Percentiles rank a stretch among this genome's conserved stretches.
Conservation (phyloP, 2,113 vertebrate species). For the Poeciliopsis retropinna region DNA sequence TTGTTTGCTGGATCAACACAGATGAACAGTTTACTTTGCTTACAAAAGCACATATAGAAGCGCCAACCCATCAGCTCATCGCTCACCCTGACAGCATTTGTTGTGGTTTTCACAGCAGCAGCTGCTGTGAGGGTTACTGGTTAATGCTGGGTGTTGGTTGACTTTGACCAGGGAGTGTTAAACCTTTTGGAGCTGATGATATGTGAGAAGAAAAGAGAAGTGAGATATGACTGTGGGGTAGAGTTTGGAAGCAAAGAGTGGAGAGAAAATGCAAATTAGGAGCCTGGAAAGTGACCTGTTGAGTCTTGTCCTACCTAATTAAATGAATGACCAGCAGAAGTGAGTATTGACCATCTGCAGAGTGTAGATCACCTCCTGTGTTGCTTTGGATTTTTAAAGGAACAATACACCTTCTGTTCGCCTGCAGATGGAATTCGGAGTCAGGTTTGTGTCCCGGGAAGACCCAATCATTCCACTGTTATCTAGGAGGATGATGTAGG, state of each 20-base stretch:
- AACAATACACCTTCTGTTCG: slow-evolving; percentile 63
- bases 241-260: slow-evolving; percentile 11
- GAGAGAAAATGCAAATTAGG: slow-evolving; percentile 5
- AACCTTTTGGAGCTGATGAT: slow-evolving; percentile 57
- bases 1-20: slow-evolving; percentile 47
- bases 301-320: slow-evolving; percentile 11
- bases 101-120: slow-evolving; percentile 48
- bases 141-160: slow-evolving; percentile 60
- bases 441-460: slow-evolving; percentile 58
- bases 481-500: slow-evolving; percentile 62
- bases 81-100: slow-evolving; percentile 36
- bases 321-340: slow-evolving; percentile 14
- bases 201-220: slow-evolving; percentile 32
- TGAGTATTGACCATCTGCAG: slow-evolving; percentile 25
- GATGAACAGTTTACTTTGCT: slow-evolving; percentile 22
- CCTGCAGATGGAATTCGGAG: slow-evolving; percentile 59
- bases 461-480: slow-evolving; percentile 69
- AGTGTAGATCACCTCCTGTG: slow-evolving; percentile 25
- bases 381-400: slow-evolving; percentile 49
- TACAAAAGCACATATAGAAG: not conserved
- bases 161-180: slow-evolving; percentile 66
- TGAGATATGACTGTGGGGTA: slow-evolving; percentile 2
- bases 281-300: slow-evolving; percentile 8
- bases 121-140: slow-evolving; percentile 55
- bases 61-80: slow-evolving; percentile 25